A percentile compares a stretch with the other conserved stretches of the same genome.
phyloP scores from a whole-genome alignment of 2,888 invertebrate species.

The Morinoia aosen region DNA sequence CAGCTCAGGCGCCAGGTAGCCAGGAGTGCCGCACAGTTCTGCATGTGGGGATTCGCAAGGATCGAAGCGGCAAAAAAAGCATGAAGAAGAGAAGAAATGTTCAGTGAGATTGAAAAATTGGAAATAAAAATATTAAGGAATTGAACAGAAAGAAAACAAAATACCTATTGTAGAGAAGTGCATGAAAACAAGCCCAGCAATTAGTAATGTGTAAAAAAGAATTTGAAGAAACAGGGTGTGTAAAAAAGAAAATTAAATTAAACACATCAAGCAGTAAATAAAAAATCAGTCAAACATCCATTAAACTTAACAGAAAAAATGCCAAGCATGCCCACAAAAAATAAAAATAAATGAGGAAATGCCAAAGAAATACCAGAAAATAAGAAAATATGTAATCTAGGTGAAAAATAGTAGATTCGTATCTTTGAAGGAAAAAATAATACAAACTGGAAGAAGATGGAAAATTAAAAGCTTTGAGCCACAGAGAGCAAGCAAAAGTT shows the following conservation, averaged over 20 bases:
- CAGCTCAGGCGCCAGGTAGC: conserved; percentile 95
- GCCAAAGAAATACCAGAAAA: neutral
- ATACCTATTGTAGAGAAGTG: no score
- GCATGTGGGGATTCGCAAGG: conserved; percentile 63
- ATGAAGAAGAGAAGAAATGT: neutral
- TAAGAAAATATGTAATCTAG: no score
- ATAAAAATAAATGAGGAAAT: neutral
- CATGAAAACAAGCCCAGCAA: no score
- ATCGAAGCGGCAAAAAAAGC: neutral
- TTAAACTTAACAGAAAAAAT: neutral
- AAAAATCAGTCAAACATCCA: neutral
- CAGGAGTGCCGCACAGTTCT: conserved; percentile 96
- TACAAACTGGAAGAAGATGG: neutral
- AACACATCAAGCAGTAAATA: neutral
- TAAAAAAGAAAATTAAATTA: neutral
- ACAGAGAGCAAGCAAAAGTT: neutral
- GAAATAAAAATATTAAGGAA: neutral
- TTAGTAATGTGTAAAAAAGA: neutral
- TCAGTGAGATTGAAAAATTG: neutral
- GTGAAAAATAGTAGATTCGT: no score
- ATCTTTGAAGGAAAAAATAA: neutral
- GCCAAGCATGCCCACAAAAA: neutral
- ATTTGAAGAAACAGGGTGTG: neutral
- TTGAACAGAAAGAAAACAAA: neutral
- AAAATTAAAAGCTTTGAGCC: neutral